phyloP scores from a whole-genome alignment of 2,888 invertebrate genomes.

The Nudaria mundana region DNA sequence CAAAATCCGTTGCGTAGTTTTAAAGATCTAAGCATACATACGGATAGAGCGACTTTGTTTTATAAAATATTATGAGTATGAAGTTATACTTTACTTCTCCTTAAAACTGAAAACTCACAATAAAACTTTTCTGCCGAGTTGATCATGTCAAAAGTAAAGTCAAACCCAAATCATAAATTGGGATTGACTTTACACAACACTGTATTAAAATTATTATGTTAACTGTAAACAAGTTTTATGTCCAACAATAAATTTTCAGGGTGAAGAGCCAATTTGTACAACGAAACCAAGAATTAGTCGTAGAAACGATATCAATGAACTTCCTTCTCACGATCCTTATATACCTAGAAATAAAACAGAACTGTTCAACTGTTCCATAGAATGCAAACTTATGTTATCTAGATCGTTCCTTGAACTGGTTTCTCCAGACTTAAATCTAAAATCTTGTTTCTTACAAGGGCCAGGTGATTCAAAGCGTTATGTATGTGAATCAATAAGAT shows the following conservation, averaged over 20 bases:
- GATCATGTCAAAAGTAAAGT: no score
- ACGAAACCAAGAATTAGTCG: slow-evolving; percentile 31
- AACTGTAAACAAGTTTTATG: no score
- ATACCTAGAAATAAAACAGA: slow-evolving; percentile 51
- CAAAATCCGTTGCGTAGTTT: no score
- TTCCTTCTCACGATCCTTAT: slow-evolving; percentile 64
- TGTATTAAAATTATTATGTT: no score
- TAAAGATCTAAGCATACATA: no score
- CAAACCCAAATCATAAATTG: no score
- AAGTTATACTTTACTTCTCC: no score
- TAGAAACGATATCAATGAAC: slow-evolving; percentile 30
- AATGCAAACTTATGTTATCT: slow-evolving; percentile 45
- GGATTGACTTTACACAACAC: no score
- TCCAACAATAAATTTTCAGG: slow-evolving; percentile 44
- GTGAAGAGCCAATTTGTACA: slow-evolving; percentile 47
- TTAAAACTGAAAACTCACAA: no score
- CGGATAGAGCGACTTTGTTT: no score
- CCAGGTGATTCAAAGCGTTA: slow-evolving; percentile 27
- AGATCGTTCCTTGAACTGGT: slow-evolving; percentile 56
- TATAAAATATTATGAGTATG: no score
- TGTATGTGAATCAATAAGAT: slow-evolving; percentile 55
- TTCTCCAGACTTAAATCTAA: slow-evolving; percentile 39
- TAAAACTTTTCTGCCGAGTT: no score
- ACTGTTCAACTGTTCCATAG: slow-evolving; percentile 55
- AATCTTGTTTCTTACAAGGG: slow-evolving; percentile 44